Base-by-base conservation (phyloP, 2,888 invertebrate species). In the Serripes groenlandicus region DNA sequence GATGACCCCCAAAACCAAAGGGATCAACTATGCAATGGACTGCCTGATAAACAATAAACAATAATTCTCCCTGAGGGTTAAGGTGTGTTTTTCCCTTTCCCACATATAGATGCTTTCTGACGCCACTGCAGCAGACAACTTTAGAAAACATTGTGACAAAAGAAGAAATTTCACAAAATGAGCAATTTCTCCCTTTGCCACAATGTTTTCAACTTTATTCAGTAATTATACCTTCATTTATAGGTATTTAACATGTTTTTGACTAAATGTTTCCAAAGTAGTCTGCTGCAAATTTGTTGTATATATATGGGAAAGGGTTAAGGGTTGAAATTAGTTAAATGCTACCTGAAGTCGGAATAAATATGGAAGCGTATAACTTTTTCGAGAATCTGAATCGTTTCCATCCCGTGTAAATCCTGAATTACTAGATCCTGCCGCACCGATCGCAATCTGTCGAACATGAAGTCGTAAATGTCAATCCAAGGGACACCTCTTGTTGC, bases 381-480 rank as follows among this genome's bases (percentile, higher is more conserved):
- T 91, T 97, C 97, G n/a, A 97, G 95, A 75, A 97, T 95, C 26
- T 93, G 91, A 9, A 96, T 95, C 73, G 96, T 96, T 35, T 96
- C 94, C 0, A 93, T 88, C 1, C 95, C 95, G 3, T 95, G 93
- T 1, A 97, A 93, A 79, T 96, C 95, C 93, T 98, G 97, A 86
- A 98, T 96, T 0, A 97, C 96, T 94, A 97, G 96, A 92, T 98
- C 98, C 93, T 97, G 97, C 52, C 97, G 95, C 4, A 97, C 96
- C 0, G 97, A 96, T 90, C 97, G 95, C 78, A 97, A 94, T 23
- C 98, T 96, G 93, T 98, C 97, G 91, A 96, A 96, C 70, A 97
- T 95, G 94, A 97, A 98, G 93, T 97, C 96, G 92, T 97, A 97
- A 62, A 96, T 94, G 0, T 95, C 92, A 71, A 26, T 42, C 66